These are phyloP conservation scores for Dendronephthya gigantea DNA, from an alignment of 64 coral and sea anemone genomes.

Conservation along the genomic window DNA sequence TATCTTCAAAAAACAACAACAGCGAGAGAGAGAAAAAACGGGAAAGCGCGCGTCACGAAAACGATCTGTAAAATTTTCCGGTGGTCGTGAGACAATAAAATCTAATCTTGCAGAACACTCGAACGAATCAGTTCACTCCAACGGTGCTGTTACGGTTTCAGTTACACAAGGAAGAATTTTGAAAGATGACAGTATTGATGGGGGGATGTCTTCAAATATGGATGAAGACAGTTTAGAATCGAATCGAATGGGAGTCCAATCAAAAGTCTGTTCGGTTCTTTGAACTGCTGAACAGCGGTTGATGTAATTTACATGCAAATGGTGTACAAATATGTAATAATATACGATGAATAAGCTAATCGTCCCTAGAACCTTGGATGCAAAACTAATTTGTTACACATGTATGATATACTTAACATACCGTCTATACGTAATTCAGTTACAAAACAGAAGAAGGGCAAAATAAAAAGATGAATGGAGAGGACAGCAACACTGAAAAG, in stretches of 20 bases:
- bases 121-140: not conserved
- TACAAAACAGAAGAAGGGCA: too few relatives aligned
- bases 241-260: not conserved
- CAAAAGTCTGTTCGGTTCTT: not conserved
- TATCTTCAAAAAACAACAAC: slow-evolving; percentile 19
- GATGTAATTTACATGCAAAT: too few relatives aligned
- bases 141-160: not conserved
- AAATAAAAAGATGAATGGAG: too few relatives aligned
- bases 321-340: too few relatives aligned
- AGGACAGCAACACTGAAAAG: too few relatives aligned
- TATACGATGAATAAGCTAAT: too few relatives aligned
- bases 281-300: not conserved
- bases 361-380: too few relatives aligned
- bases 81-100: too few relatives aligned
- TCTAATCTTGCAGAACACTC: too few relatives aligned
- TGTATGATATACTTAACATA: too few relatives aligned
- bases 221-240: not conserved
- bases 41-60: not conserved
- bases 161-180: not conserved
- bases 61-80: not conserved
- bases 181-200: not conserved
- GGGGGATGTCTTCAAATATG: not conserved
- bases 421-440: too few relatives aligned
- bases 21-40: not conserved
- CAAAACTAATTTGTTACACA: too few relatives aligned